Evolutionary conservation across 2,888 invertebrate species (phyloP).

Genomic region (Sesamia inferens): DNA sequence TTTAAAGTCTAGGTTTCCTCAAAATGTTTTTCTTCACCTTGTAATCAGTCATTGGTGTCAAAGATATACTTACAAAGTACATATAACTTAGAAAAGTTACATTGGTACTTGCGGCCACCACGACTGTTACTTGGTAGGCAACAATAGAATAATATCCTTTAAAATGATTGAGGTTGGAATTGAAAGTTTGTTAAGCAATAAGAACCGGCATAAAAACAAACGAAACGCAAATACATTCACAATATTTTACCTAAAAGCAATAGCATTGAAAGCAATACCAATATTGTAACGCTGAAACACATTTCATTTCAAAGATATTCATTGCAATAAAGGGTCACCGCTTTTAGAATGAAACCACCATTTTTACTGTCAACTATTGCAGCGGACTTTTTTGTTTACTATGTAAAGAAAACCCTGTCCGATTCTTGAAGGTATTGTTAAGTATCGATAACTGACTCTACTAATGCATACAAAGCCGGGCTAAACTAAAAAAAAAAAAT

Average conservation of each 20-base stretch:
- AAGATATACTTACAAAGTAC: no score
- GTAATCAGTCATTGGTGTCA: no score
- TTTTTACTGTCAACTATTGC: background rate
- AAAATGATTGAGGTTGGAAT: background rate
- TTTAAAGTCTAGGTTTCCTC: no score
- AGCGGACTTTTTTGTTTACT: background rate
- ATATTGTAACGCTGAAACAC: background rate
- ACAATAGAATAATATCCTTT: background rate
- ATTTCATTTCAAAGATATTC: constrained; percentile 10
- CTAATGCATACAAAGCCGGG: no score
- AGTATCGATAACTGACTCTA: no score
- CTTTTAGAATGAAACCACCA: background rate
- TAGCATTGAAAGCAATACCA: background rate
- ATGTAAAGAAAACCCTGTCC: background rate
- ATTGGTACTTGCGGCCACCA: no score
- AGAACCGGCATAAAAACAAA: background rate
- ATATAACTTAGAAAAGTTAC: no score
- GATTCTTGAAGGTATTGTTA: background rate
- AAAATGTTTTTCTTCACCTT: no score
- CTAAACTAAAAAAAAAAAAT: no score
- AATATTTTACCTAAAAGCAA: background rate
- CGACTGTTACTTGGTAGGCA: background rate
- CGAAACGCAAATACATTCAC: background rate
- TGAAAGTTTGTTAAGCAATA: background rate
- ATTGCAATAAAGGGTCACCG: background rate